These are phyloP conservation scores for Caenorhabditis drosophilae DNA, from an alignment of 2,888 invertebrate species.

Conservation along the genomic window DNA sequence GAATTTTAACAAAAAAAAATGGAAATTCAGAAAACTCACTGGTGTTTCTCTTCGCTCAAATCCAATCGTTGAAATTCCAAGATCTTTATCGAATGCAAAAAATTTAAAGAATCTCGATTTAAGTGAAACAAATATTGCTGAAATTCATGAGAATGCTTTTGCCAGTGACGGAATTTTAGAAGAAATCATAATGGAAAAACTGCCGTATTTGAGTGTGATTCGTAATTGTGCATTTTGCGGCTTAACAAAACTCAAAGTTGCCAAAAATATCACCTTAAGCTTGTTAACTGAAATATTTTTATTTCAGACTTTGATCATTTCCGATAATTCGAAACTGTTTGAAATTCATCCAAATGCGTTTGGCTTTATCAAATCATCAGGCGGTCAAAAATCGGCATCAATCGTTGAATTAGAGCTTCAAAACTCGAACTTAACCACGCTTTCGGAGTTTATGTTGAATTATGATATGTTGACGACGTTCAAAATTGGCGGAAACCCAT, in stretches of 20 bases:
- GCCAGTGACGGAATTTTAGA: conserved; percentile 22
- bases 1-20: too few relatives aligned
- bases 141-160: conserved; percentile 38
- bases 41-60: conserved; percentile 52
- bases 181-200: conserved; percentile 30
- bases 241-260: conserved; percentile 29
- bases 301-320: background rate
- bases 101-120: conserved; percentile 46
- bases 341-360: conserved; percentile 48
- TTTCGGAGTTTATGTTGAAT: conserved; percentile 33
- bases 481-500: conserved; percentile 32
- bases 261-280: background rate
- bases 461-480: conserved; percentile 27
- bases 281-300: too few relatives aligned
- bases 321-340: conserved; percentile 1
- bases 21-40: conserved; percentile 54
- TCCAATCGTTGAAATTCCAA: conserved; percentile 44
- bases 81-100: conserved; percentile 38
- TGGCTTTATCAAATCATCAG: conserved; percentile 26
- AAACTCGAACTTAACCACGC: conserved; percentile 22
- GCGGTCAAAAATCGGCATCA: conserved; percentile 12
- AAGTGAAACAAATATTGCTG: conserved; percentile 45
- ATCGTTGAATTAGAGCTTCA: conserved; percentile 19
- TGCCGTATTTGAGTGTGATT: conserved; percentile 34
- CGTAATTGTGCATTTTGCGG: conserved; percentile 53